Evolutionary conservation across 2,888 invertebrate genomes (phyloP).

Genomic region (Celastrina argiolus): DNA sequence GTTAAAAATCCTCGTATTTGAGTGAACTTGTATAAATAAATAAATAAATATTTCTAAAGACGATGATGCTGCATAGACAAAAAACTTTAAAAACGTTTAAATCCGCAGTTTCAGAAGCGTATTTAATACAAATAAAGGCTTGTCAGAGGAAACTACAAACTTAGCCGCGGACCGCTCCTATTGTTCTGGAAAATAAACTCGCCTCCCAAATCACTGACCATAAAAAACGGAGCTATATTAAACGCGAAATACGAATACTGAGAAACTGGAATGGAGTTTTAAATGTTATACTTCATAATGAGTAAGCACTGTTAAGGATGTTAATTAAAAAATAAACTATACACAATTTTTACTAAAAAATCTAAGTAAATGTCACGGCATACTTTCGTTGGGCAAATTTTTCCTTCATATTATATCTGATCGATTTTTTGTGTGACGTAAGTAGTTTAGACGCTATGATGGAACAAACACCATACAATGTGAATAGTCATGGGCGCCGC

Average conservation of each 20-base stretch:
- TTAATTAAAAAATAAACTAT: neutral
- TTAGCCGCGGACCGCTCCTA: slow-evolving; percentile 30
- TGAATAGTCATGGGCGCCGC: no score
- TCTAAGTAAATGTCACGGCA: no score
- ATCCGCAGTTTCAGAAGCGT: slow-evolving; percentile 12
- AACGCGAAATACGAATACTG: neutral
- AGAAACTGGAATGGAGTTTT: neutral
- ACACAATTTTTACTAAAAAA: no score
- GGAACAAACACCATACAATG: no score
- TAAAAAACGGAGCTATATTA: slow-evolving; percentile 41
- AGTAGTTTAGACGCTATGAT: no score
- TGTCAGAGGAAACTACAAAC: slow-evolving; percentile 30
- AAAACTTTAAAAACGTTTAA: slow-evolving; percentile 12
- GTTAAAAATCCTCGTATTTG: neutral
- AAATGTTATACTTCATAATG: neutral
- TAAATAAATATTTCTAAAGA: neutral
- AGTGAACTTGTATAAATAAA: no score
- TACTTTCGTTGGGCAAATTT: no score
- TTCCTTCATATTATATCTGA: no score
- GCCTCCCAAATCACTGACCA: slow-evolving; percentile 47
- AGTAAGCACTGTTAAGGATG: neutral
- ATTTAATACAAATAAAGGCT: slow-evolving; percentile 26
- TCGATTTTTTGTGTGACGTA: no score
- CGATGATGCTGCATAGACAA: neutral
- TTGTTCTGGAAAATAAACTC: slow-evolving; percentile 51